Percentiles rank a stretch among this genome's conserved stretches.
Evolutionary conservation across 2,113 vertebrate species (phyloP).

Genomic region (Dasyornis broadbenti): DNA sequence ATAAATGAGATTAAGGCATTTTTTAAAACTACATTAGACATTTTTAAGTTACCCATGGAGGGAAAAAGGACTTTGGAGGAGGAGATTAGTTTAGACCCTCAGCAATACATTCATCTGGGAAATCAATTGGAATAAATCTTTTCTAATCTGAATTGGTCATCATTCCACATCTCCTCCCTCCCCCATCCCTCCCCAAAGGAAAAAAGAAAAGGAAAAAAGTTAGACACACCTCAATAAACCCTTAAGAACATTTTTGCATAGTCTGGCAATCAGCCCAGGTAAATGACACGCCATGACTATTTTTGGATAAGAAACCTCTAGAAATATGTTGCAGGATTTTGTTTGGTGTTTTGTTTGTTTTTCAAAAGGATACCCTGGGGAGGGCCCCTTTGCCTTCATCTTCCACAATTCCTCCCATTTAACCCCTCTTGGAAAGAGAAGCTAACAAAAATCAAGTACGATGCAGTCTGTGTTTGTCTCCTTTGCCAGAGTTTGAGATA

Average conservation of each 20-base stretch:
- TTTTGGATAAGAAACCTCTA: neutral
- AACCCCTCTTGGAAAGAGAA: neutral
- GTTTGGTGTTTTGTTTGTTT: neutral
- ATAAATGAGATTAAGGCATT: slow-evolving; percentile 51
- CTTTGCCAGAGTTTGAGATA: neutral
- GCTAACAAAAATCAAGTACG: neutral
- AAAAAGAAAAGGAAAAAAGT: neutral
- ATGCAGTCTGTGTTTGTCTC: neutral
- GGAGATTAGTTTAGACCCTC: slow-evolving; percentile 8
- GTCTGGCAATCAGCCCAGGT: neutral
- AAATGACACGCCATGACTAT: neutral
- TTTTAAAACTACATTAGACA: slow-evolving; percentile 1
- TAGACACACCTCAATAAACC: neutral
- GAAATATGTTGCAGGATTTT: neutral
- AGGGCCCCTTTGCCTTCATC: neutral
- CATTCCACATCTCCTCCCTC: no score
- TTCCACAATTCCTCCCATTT: neutral
- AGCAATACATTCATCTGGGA: slow-evolving; percentile 10
- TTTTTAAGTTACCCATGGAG: neutral
- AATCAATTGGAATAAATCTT: neutral
- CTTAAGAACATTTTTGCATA: neutral
- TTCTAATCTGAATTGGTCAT: neutral
- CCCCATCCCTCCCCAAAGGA: fast-evolving
- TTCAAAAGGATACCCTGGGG: neutral
- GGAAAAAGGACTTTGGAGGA: neutral